These are phyloP conservation scores for Neodontobutis hainanensis DNA, from an alignment of 2,113 vertebrate genomes.

Conservation along the genomic window DNA sequence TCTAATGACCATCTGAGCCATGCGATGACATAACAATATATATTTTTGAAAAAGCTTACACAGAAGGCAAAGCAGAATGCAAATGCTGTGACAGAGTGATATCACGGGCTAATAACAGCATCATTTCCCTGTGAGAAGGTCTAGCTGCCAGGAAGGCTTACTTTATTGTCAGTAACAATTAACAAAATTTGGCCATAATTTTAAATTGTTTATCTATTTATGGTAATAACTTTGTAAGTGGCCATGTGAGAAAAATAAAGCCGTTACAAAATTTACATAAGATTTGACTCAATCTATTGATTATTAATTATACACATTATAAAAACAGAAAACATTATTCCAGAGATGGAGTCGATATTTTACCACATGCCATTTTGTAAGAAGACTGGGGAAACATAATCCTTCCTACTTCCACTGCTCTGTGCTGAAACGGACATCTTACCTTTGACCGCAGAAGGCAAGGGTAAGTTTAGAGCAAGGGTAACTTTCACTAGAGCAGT, in stretches of 20 bases:
- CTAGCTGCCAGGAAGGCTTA: constrained; percentile 49
- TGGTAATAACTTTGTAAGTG: too few species aligned
- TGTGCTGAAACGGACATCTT: not conserved
- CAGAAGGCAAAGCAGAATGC: constrained; percentile 80
- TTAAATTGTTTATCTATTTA: constrained; percentile 8
- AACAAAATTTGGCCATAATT: constrained; percentile 12
- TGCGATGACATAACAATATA: too few species aligned
- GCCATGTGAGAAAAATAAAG: too few species aligned
- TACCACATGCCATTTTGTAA: too few species aligned
- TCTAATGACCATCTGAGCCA: too few species aligned
- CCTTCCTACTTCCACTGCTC: too few species aligned
- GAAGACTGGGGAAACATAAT: too few species aligned
- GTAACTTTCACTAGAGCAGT: constrained; percentile 2
- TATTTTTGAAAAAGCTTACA: constrained; percentile 10
- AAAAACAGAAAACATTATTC: not conserved
- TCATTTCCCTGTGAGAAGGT: constrained; percentile 62
- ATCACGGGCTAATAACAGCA: constrained; percentile 60
- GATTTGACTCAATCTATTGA: too few species aligned
- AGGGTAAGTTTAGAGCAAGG: not conserved
- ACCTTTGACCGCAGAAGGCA: not conserved
- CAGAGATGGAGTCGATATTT: too few species aligned
- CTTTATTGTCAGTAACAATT: constrained; percentile 37
- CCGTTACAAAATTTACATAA: too few species aligned
- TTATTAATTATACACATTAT: not conserved
- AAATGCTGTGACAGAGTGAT: constrained; percentile 65